phyloP scores from a whole-genome alignment of 2,888 invertebrate species.

The Polydrusus tereticollis region DNA sequence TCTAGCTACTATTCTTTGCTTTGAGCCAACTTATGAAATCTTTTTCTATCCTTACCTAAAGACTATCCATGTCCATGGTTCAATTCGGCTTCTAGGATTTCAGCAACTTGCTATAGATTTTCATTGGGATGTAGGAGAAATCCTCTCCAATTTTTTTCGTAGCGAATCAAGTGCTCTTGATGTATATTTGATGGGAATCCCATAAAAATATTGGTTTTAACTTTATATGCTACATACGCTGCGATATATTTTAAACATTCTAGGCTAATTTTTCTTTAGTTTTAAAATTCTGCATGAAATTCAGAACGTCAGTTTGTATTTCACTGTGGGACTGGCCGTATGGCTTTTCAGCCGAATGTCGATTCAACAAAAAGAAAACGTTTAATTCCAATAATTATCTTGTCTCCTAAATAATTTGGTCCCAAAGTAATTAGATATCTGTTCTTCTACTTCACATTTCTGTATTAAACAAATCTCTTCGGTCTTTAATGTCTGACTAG shows the following conservation, averaged over 20 bases:
- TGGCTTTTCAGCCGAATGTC: too few species aligned
- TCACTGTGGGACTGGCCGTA: too few species aligned
- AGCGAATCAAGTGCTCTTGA: not conserved
- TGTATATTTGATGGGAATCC: slow-evolving; percentile 9
- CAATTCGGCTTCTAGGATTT: slow-evolving; percentile 21
- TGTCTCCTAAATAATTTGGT: not conserved
- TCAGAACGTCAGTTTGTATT: not conserved
- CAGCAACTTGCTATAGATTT: slow-evolving; percentile 23
- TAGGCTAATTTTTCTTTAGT: slow-evolving; percentile 21
- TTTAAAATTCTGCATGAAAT: slow-evolving; percentile 24
- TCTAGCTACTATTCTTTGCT: not conserved
- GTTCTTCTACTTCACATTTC: not conserved
- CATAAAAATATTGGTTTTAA: slow-evolving; percentile 37
- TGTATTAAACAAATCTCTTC: slow-evolving; percentile 9
- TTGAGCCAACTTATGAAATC: slow-evolving; percentile 26
- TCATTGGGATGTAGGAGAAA: slow-evolving; percentile 29
- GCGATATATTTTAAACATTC: slow-evolving; percentile 35
- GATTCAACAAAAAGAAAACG: too few species aligned
- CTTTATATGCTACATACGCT: slow-evolving; percentile 39
- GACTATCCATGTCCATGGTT: slow-evolving; percentile 21
- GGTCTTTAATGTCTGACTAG: not conserved
- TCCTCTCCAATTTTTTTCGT: slow-evolving; percentile 25
- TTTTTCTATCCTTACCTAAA: slow-evolving; percentile 30
- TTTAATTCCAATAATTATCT: too few species aligned
- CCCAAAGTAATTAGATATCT: not conserved